Conservation (phyloP, 2,113 vertebrate genomes). For the Ceyx cyanopectus region DNA sequence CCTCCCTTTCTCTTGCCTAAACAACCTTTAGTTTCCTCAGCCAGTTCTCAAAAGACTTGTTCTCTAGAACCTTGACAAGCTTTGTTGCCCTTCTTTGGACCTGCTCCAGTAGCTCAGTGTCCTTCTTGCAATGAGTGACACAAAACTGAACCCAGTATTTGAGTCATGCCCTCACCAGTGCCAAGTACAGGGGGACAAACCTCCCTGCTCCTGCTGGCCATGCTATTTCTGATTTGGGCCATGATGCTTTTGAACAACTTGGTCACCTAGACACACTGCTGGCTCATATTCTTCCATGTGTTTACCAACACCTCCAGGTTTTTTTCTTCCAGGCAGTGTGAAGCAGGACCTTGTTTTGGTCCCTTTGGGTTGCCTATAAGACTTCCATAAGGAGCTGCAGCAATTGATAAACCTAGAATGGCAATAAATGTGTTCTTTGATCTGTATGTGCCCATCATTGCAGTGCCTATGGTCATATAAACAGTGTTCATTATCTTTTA, state of each 20-base stretch:
- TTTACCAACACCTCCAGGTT: neutral
- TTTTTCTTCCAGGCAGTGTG: neutral
- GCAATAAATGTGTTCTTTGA: neutral
- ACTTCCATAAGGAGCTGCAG: neutral
- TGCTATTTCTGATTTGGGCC: neutral
- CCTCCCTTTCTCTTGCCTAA: neutral
- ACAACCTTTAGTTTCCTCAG: neutral
- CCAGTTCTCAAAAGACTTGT: neutral
- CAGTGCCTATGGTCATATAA: neutral
- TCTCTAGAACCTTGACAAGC: neutral
- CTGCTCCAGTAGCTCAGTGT: neutral
- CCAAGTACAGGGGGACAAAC: neutral
- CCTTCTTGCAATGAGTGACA: neutral
- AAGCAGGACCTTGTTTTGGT: neutral
- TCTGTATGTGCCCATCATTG: neutral
- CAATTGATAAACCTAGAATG: neutral
- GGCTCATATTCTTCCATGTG: neutral
- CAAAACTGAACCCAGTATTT: neutral
- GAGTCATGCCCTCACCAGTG: neutral
- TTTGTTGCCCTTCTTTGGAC: neutral
- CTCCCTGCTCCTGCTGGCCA: neutral
- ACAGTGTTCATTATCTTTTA: neutral
- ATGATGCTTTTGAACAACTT: neutral
- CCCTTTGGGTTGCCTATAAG: neutral
- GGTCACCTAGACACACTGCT: neutral